These are phyloP conservation scores for Toxostoma redivivum DNA, from an alignment of 2,113 vertebrate genomes.

Conservation along the genomic window DNA sequence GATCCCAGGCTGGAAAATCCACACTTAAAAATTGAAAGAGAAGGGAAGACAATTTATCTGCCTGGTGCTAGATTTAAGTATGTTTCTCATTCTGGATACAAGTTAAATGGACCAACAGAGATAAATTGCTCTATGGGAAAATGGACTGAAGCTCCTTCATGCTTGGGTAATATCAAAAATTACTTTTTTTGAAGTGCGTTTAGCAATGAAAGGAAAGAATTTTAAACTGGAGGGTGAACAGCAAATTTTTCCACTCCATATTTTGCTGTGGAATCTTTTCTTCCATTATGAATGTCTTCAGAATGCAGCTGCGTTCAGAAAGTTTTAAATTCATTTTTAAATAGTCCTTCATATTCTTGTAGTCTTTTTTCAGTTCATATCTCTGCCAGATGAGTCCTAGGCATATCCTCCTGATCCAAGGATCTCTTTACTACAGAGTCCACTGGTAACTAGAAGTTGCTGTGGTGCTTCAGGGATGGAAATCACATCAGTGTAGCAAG, in stretches of 20 bases:
- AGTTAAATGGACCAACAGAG: neutral
- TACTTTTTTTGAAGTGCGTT: neutral
- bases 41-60: conserved; percentile 13
- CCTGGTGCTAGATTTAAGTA: conserved; percentile 12
- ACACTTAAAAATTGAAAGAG: neutral
- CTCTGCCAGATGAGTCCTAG: neutral
- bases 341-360: neutral
- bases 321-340: neutral
- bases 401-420: neutral
- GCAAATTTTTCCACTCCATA: neutral
- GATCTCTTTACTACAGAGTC: neutral
- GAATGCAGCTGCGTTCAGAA: neutral
- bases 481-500: neutral
- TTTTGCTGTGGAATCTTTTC: neutral
- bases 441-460: neutral
- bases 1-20: neutral
- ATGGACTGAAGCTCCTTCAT: conserved; percentile 18
- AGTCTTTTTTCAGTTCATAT: neutral
- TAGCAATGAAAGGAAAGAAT: neutral
- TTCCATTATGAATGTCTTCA: neutral
- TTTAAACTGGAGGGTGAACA: neutral
- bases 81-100: neutral
- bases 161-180: neutral
- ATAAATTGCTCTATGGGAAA: conserved; percentile 31
- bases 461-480: neutral